Percentiles rank a stretch among this genome's conserved stretches.
Evolutionary conservation across 2,797 vertebrate genomes (phyloP).

Genomic region (Cuculus canorus): DNA sequence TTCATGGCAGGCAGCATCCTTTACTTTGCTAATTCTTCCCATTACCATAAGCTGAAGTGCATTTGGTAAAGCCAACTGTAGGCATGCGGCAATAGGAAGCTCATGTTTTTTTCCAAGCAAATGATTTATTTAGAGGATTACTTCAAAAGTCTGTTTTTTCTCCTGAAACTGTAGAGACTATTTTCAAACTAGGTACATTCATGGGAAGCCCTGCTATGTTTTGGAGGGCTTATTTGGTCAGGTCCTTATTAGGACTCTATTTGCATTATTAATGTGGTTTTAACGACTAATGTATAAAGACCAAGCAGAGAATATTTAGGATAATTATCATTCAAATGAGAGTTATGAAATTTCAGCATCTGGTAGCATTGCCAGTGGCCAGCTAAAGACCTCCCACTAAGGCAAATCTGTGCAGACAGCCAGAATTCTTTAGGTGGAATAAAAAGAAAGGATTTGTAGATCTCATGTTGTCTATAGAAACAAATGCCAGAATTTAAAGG

Average conservation of each 20-base stretch:
- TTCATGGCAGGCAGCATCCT: background rate
- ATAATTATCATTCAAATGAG: background rate
- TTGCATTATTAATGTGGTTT: conserved; percentile 17
- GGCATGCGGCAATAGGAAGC: background rate
- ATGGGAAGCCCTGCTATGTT: background rate
- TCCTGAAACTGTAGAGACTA: rapidly evolving
- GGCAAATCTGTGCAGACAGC: background rate
- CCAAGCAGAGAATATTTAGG: background rate
- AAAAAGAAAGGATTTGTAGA: background rate
- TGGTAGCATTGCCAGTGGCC: background rate
- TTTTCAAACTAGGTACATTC: rapidly evolving
- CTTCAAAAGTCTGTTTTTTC: background rate
- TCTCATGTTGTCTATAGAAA: background rate
- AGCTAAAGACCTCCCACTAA: background rate
- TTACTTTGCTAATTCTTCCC: background rate
- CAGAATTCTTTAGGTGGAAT: background rate
- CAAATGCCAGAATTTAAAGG: background rate
- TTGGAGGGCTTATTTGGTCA: background rate
- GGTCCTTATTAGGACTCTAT: background rate
- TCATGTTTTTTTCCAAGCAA: background rate
- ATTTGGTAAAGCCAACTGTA: background rate
- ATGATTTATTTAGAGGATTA: background rate
- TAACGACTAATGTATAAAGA: background rate
- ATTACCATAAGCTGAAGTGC: background rate
- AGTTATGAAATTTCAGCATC: background rate